Base-by-base conservation (phyloP, 2,888 invertebrate genomes). In the Epiblema foenella region DNA sequence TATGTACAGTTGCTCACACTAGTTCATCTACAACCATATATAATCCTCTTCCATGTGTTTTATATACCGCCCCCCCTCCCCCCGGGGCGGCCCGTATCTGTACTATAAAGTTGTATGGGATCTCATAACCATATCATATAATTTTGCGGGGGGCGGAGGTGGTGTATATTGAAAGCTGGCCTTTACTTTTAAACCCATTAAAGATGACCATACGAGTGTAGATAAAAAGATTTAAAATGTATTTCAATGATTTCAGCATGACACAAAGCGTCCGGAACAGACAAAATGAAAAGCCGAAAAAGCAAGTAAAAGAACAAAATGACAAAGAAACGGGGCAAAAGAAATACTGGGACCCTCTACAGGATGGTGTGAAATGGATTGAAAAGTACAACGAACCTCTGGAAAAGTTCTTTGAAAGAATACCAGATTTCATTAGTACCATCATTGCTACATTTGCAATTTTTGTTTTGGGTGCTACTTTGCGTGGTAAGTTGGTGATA, bases 381-480 rank as follows among this genome's bases (percentile, higher is more conserved):
- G 95, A 95, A 76, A 94, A 90, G 65, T 94, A 95, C 77, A 89
- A 93, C 17, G 90, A 91, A 0, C 84, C 85, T 1, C 75, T 95
- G 33, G 94, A 95, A 64, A 94, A 92, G 73, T 87, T 94, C 76
- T 95, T 95, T 86, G 87, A 89, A 37, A 91, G 88, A 74, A 67
- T 95, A 7, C 95, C 95, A 0, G 90, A 91, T 7, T 93, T 91
- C 73, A 79, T 95, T 7, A 92, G 91, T 33, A 93, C 93, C 3
- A 85, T 94, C 65, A 87, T 95, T 15, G 95, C 94, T 0, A 95
- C 95, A 0, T 77, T 95, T 0, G 95, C 95, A 0, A 89, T 95
- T 24, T 95, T 95, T 80, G 89, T 94, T 15, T 89, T 96, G 56
- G 96, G 95, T 63, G 90, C 95, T 11, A 95, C 95, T 0, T 87